Conservation (phyloP, 2,113 vertebrate genomes). For the Calonectris borealis region DNA sequence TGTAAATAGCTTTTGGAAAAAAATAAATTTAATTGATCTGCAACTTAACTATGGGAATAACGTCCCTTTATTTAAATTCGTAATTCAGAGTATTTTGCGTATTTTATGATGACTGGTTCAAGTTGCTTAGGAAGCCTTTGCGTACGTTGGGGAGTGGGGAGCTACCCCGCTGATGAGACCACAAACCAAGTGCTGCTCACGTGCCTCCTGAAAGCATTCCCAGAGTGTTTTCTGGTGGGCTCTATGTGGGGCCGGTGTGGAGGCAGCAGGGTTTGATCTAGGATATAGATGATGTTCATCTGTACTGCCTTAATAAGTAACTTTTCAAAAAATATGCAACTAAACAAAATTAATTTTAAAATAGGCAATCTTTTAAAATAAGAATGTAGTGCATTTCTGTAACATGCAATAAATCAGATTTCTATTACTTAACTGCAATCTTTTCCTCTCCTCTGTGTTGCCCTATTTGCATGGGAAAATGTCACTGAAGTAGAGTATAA, state of each 20-base stretch:
- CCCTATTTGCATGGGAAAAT: background rate
- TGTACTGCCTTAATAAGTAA: background rate
- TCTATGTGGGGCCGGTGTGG: accelerated
- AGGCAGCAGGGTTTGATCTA: background rate
- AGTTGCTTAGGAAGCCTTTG: background rate
- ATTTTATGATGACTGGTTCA: background rate
- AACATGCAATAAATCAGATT: accelerated
- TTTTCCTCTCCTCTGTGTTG: background rate
- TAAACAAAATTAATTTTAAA: background rate
- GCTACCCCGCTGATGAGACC: accelerated
- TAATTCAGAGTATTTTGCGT: background rate
- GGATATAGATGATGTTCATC: accelerated
- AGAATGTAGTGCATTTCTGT: background rate
- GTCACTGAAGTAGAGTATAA: accelerated
- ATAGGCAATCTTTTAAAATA: background rate
- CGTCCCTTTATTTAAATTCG: background rate
- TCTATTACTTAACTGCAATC: accelerated
- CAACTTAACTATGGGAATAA: background rate
- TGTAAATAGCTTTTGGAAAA: constrained; percentile 47
- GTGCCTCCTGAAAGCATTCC: background rate
- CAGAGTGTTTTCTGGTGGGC: accelerated
- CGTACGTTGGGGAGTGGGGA: accelerated
- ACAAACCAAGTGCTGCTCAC: accelerated
- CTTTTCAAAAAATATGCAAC: background rate
- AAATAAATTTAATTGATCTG: constrained; percentile 46